Percentiles rank a stretch among this genome's conserved stretches.
phyloP scores from a whole-genome alignment of 2,888 invertebrate genomes.

The Sipunculus nudus region DNA sequence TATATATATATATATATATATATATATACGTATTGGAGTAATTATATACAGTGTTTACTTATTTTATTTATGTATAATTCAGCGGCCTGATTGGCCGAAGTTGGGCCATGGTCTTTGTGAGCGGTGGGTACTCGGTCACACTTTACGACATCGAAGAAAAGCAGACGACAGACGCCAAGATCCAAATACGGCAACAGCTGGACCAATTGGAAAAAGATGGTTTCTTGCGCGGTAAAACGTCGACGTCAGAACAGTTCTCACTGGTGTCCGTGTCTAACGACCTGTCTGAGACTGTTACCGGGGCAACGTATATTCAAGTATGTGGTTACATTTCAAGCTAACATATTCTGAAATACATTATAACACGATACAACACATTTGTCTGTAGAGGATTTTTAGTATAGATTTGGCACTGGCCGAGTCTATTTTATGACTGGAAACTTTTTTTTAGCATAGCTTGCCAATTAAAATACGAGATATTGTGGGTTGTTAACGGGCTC shows the following conservation, averaged over 20 bases:
- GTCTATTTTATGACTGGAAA: no score
- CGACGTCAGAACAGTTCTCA: slow-evolving; percentile 78
- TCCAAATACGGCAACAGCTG: slow-evolving; percentile 77
- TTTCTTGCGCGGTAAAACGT: slow-evolving; percentile 78
- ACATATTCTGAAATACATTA: no score
- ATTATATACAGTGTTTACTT: no score
- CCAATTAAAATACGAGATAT: no score
- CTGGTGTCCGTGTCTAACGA: slow-evolving; percentile 80
- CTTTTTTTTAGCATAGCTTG: no score
- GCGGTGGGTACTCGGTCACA: slow-evolving; percentile 86
- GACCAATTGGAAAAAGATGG: slow-evolving; percentile 64
- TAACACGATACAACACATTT: no score
- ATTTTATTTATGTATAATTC: no score
- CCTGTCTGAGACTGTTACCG: slow-evolving; percentile 77
- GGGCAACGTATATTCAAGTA: slow-evolving; percentile 76
- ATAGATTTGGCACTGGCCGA: no score
- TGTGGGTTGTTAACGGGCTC: no score
- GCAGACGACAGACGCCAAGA: slow-evolving; percentile 66
- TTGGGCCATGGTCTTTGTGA: slow-evolving; percentile 96
- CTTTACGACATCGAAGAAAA: slow-evolving; percentile 75
- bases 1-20: no score
- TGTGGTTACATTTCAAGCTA: slow-evolving; percentile 20
- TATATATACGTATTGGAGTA: no score
- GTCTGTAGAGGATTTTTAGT: no score
- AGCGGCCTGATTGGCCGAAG: slow-evolving; percentile 95